Base-by-base conservation (phyloP, 1,140 invertebrate genomes). In the Drosophila albomicans region DNA sequence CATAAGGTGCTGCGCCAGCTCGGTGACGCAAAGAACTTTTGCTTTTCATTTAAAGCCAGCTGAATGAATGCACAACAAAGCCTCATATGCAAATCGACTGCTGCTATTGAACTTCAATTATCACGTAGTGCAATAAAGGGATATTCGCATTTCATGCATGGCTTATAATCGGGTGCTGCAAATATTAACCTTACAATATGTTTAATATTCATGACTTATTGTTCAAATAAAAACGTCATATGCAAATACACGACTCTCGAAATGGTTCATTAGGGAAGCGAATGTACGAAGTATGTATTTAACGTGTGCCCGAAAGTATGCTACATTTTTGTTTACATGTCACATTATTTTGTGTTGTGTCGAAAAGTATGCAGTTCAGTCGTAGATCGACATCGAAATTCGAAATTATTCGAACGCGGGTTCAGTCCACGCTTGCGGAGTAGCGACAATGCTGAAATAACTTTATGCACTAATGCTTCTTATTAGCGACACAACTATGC, bases 31-130 rank as follows among this genome's bases (percentile, higher is more conserved):
- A 52, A 75, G 66, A 70, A 75, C 73, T 75, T 59, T 59, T 65
- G 73, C 68, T 64, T 71, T 69, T 65, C 45, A 62, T 54, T 62
- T 16, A 30, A 67, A 15, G 10, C 16, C 10, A 13, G 30, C 15
- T 63, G 32, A 72, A 65, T 66, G 52, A 43, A 65, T 48, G 28
- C 11, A 46, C 35, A 38, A 38, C 35, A 38, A 38, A 52, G 45
- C 15, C 16, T 48, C 32, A 5, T 48, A 61, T 62, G 58, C 38
- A 51, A 61, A 61, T 70, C 20, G 38, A 30, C 10, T 56, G 49
- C 25, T 54, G 64, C 16, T 62, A 68, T 74, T 74, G 71, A 75
- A 75, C 66, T 75, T 70, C 72, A 75, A 70, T 70, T 69, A 57
- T 35, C 72, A 70, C 72, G 51, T 51, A 41, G 16, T 52, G 46